These are phyloP conservation scores for Leptobrachium leishanense DNA, from an alignment of 2,113 vertebrate genomes.

Conservation along the genomic window DNA sequence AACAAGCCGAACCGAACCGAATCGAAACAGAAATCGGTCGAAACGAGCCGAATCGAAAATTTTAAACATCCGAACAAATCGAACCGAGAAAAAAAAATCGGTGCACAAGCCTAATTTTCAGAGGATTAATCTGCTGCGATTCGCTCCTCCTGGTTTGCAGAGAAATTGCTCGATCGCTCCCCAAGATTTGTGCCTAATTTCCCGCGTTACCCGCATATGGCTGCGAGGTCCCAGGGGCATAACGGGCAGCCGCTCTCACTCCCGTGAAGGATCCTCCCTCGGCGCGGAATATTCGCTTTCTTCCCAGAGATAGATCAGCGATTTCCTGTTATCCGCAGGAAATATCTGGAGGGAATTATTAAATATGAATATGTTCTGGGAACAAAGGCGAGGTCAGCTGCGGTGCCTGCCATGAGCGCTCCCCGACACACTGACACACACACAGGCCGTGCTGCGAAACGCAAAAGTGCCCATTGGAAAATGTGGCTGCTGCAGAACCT, in stretches of 20 bases:
- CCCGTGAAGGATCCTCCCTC: neutral
- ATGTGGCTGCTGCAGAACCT: no score
- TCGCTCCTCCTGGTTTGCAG: no score
- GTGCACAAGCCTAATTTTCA: no score
- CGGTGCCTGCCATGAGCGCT: constrained; percentile 12
- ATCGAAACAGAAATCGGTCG: no score
- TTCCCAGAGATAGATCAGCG: constrained; percentile 10
- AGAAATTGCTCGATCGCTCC: no score
- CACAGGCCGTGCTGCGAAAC: no score
- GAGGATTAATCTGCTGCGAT: neutral
- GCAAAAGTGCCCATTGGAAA: no score
- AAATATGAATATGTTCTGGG: constrained; percentile 33
- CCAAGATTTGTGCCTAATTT: no score
- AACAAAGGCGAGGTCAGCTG: neutral
- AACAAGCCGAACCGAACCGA: no score
- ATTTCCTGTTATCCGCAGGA: constrained; percentile 36
- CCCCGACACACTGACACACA: neutral
- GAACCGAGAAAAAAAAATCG: no score
- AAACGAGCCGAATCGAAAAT: no score
- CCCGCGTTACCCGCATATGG: neutral
- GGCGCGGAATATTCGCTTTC: constrained; percentile 7
- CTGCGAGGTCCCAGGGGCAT: neutral
- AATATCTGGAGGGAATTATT: constrained; percentile 26
- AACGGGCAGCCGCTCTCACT: constrained; percentile 5
- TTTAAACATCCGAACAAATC: no score